Base-by-base conservation (phyloP, 2,888 invertebrate species). In the Petrolisthes manimaculis region DNA sequence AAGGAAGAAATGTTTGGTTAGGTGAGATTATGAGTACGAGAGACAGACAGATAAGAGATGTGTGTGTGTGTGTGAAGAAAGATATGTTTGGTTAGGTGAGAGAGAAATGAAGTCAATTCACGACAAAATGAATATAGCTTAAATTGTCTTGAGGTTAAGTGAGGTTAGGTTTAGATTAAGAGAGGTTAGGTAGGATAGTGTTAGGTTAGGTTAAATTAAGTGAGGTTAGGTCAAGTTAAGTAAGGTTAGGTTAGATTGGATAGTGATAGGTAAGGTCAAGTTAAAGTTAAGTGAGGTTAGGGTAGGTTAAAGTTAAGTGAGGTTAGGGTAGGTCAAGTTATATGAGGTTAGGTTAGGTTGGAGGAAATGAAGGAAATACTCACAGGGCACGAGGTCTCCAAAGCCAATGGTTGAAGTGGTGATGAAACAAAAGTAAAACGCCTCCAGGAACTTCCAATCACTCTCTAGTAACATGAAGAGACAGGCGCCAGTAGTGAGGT, bases 391-490 rank as follows among this genome's bases (percentile, higher is more conserved):
- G 54, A 97, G 94, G 94, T 97, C 97, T 67, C 97, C 97, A 92
- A 97, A 97, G 75, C 97, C 97, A 92, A 97, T 97, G n/a, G 97
- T 98, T 0, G 97, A 97, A 97, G 97, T 97, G 14, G 97, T 97
- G 91, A 98, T 96, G 93, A 97, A 98, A 92, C 97, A 97, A 93
- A 97, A 98, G 93, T 98, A 98, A 93, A 97, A 97, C 53, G 97
- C 97, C 92, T 98, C 97, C 92, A 97, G 97, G 93, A 97, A 97
- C 24, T 95, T 95, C 97, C 97, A 97, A 93, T n/a, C 18, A 9
- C 83, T 86, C 86, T 97, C 97, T 96, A 97, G 97, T 92, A 96
- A 94, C 92, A 96, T 95, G 93, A 97, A 96, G 88, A 97, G 93
- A 4, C 95, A 96, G 0, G 97, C 97, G 0, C 97, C 97, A 14